Evolutionary conservation across 2,888 invertebrate genomes (phyloP).

Genomic region (Molanna angustata): DNA sequence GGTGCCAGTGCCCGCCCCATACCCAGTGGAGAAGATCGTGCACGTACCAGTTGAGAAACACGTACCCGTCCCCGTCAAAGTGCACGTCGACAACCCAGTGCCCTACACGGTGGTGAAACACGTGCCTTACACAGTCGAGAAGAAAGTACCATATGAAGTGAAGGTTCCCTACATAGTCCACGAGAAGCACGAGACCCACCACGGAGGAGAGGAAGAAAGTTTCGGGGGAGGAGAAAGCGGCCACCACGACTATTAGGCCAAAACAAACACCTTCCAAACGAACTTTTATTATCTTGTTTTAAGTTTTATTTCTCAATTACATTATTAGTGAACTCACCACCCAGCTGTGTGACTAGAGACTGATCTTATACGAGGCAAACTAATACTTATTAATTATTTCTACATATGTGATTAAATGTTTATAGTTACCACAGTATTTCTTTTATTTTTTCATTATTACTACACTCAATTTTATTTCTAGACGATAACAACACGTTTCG

Average conservation of each 20-base stretch:
- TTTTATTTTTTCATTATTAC: constrained; percentile 13
- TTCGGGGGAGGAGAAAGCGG: constrained; percentile 34
- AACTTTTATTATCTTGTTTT: constrained; percentile 30
- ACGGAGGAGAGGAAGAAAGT: constrained; percentile 36
- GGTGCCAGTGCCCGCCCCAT: constrained; percentile 69
- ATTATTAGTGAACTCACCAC: constrained; percentile 19
- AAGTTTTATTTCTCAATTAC: no score
- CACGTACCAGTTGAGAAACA: constrained; percentile 65
- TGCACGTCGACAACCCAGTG: constrained; percentile 59
- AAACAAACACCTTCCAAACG: no score
- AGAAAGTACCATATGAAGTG: constrained; percentile 66
- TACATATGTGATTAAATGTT: constrained; percentile 24
- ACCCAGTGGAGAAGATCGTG: constrained; percentile 64
- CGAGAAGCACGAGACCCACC: constrained; percentile 39
- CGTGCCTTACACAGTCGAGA: constrained; percentile 64
- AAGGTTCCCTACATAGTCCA: constrained; percentile 67
- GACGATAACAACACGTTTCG: no score
- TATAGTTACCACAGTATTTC: constrained; percentile 25
- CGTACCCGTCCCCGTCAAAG: constrained; percentile 63
- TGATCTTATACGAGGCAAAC: constrained; percentile 33
- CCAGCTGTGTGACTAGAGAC: constrained; percentile 27
- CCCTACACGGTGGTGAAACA: constrained; percentile 66
- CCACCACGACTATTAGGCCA: constrained; percentile 45
- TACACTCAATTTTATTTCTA: no score
- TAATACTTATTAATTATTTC: constrained; percentile 12